Evolutionary conservation across 2,888 invertebrate genomes (phyloP).

Genomic region (Liopterus haemorrhoidalis): DNA sequence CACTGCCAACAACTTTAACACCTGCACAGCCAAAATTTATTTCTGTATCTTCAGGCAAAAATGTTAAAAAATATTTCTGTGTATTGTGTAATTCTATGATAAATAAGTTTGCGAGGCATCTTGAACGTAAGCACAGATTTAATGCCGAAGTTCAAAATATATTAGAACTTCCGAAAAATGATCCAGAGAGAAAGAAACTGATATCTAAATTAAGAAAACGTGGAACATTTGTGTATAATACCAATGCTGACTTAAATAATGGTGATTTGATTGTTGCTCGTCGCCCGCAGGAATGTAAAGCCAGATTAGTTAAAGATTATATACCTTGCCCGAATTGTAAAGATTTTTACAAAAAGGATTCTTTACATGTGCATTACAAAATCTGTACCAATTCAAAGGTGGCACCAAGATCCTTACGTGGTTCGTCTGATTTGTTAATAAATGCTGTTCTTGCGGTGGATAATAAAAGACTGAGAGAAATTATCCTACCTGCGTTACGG

Average conservation of each 20-base stretch:
- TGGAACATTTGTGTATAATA: not conserved
- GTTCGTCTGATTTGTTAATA: no score
- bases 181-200: not conserved
- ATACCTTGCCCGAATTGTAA: slow-evolving; percentile 2
- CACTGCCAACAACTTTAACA: no score
- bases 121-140: not conserved
- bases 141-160: not conserved
- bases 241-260: not conserved
- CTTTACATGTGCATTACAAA: not conserved
- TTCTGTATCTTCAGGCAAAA: slow-evolving; percentile 1
- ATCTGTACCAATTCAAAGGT: not conserved
- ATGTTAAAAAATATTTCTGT: slow-evolving; percentile 1
- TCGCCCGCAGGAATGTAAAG: not conserved
- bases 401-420: slow-evolving; percentile 1
- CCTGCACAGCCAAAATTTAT: no score
- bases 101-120: not conserved
- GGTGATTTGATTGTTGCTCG: slow-evolving; percentile 1
- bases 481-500: not conserved
- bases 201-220: not conserved
- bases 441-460: not conserved
- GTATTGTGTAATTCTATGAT: not conserved
- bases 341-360: slow-evolving; percentile 1
- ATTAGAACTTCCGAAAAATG: not conserved
- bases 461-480: not conserved
- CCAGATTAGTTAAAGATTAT: not conserved